Conservation (phyloP, 92 coral and sea anemone species). For the Actinostola sp. region DNA sequence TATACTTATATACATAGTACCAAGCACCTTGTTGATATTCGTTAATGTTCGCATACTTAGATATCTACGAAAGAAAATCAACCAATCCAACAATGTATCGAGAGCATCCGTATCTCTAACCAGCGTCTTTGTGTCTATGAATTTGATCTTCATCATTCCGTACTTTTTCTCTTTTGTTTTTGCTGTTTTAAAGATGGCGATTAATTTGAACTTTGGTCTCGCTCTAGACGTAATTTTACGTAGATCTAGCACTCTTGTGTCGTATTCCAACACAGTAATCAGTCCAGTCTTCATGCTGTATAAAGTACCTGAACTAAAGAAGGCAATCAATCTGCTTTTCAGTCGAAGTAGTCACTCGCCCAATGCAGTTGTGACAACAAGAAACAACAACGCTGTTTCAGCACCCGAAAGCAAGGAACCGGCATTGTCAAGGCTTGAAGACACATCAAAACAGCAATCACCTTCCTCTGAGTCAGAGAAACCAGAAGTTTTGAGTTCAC, state of each 20-base stretch:
- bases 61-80: neutral
- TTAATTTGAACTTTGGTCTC: neutral
- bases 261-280: neutral
- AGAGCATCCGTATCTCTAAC: neutral
- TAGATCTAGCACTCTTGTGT: neutral
- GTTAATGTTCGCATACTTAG: neutral
- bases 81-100: neutral
- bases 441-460: too few species aligned
- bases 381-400: too few species aligned
- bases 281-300: neutral
- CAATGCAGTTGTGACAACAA: too few species aligned
- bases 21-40: neutral
- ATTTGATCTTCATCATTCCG: neutral
- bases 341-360: too few species aligned
- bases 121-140: conserved; percentile 2
- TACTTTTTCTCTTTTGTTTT: neutral
- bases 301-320: neutral
- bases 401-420: too few species aligned
- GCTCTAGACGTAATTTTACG: neutral
- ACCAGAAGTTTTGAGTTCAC: too few species aligned
- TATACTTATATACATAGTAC: neutral
- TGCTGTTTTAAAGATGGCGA: neutral
- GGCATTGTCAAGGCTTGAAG: too few species aligned
- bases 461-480: too few species aligned
- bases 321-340: too few species aligned